Base-by-base conservation (phyloP, 2,888 invertebrate genomes). In the Drosophila phalerata region DNA sequence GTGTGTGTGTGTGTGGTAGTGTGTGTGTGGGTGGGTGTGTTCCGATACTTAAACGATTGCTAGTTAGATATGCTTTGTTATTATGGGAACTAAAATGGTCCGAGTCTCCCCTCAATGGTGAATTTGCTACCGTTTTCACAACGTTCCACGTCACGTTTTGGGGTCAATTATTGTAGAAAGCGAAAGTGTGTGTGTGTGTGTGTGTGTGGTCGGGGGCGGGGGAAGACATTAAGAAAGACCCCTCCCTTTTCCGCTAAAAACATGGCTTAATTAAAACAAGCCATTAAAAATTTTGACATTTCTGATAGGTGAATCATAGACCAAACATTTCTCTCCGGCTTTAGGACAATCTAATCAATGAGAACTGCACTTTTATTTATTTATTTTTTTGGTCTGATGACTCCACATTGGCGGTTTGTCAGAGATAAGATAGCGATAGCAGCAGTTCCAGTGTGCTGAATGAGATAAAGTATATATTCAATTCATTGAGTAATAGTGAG, bases 31-130 rank as follows among this genome's bases (percentile, higher is more conserved):
- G 83, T 83, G 85, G 79, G 86, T 80, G 80, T 85, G 75, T 65
- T 72, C 51, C 62, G 56, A 69, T 79, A 73, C 79, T 81, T 81
- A 81, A 84, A 73, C 73, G 88, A 84, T 79, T 81, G 79, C 81
- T 75, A 71, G 69, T 69, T 70, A 73, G 71, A 71, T 58, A 74
- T 67, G 60, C 67, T 69, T 63, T 64, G 66, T 74, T 79, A 38
- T 67, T 75, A 51, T 65, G 70, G 60, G 55, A 75, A 70, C 66
- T 17, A 47, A 38, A 40, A 58, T 55, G 66, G 34, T 34, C 40
- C 56, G 49, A 56, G 15, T 40, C 22, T 38, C 34, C 17, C 17
- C 19, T 48, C 32, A 56, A 38, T 19, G 40, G 25, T 45, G 47
- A 42, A 30, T 28, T 62, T 57, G 66, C 67, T 66, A 66, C 64